Conservation (phyloP, 2,797 vertebrate genomes). For the Intellagama lesueurii region DNA sequence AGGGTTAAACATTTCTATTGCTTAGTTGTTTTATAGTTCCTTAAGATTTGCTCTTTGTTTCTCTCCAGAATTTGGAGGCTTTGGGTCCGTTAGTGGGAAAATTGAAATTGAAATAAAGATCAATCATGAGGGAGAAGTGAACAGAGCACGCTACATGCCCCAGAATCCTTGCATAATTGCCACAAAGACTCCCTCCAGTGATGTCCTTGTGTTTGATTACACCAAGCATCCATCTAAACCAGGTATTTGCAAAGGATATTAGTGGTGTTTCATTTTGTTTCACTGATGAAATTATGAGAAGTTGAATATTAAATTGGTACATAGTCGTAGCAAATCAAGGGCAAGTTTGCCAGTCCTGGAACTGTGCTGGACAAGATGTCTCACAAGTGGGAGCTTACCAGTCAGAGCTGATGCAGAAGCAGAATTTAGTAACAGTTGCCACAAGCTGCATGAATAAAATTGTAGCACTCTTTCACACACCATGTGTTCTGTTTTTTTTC, state of each 20-base stretch:
- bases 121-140: slow-evolving; percentile 98
- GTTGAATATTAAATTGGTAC: too few species aligned
- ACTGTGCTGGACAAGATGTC: background rate
- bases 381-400: background rate
- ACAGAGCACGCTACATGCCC: slow-evolving; percentile 97
- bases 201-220: slow-evolving; percentile 97
- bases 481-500: too few species aligned
- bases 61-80: slow-evolving; percentile 94
- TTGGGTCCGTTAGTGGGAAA: slow-evolving; percentile 97
- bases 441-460: too few species aligned
- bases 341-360: background rate
- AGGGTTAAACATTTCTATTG: background rate
- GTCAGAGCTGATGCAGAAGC: background rate
- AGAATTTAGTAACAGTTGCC: background rate
- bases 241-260: slow-evolving; percentile 76
- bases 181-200: slow-evolving; percentile 96
- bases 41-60: slow-evolving; percentile 3
- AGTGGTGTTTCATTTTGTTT: background rate
- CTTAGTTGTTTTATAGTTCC: background rate
- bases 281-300: background rate
- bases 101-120: slow-evolving; percentile 99
- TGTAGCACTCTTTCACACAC: background rate
- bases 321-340: too few species aligned
- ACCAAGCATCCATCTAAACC: slow-evolving; percentile 98
- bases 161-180: slow-evolving; percentile 98